Base-by-base conservation (phyloP, 2,888 invertebrate species). In the Drosophila pegasa region DNA sequence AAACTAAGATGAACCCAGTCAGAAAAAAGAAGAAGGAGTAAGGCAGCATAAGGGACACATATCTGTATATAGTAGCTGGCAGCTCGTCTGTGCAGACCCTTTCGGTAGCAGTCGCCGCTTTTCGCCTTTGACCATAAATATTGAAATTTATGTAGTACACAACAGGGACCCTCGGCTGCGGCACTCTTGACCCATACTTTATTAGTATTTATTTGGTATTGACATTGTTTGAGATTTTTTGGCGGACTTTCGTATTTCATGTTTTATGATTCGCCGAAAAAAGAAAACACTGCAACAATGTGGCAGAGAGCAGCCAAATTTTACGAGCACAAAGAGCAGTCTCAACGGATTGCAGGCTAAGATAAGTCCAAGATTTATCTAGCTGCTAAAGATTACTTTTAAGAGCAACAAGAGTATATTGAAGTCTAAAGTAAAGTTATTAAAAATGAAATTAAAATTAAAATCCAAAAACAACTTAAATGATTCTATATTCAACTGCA, bases 121-220 rank as follows among this genome's bases (percentile, higher is more conserved):
- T 61, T 63, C 48, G 69, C 76, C 65, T 58, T 61, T 66, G 37
- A 65, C 71, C 89, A 85, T 85, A 87, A 85, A 89, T 85, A 87
- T 87, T 79, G 72, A 85, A 85, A 87, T 85, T 85, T 85, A 85
- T 85, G 89, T 87, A 81, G 79, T 85, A 69, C 71, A 72, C 73
- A 71, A 68, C 71, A 60, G 78, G 62, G 58, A 38, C 64, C 65
- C 48, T 56, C 65, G 37, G 41, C 22, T 8, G 41, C 56, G 50
- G 35, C 41, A 63, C 54, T 54, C 47, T 64, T 60, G 78, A 74
- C 69, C 78, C 75, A 3, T 38, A 78, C 59, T 75, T 75, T 75
- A 75, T 75, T 75, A 75, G 65, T 75, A 70, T 75, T 75, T 75
- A 75, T 75, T 78, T 75, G 59, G 75, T 70, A 75, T 78, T 74